Conservation (phyloP, 2,113 vertebrate species). For the Pluvialis apricaria region DNA sequence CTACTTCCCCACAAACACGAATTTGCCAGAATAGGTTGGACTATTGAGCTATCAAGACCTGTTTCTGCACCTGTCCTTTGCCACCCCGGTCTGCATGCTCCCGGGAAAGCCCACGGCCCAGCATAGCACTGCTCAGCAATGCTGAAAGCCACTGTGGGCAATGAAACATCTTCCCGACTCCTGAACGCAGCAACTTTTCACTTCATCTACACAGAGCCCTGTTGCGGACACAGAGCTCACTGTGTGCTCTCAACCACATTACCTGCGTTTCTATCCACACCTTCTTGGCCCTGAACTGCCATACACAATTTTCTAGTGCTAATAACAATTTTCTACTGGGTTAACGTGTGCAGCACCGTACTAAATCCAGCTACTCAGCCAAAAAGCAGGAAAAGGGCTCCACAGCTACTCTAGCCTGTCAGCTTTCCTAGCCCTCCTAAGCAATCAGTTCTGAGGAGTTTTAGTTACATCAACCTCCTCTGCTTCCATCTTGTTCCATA, state of each 20-base stretch:
- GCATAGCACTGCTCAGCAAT: not conserved
- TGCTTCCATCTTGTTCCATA: not conserved
- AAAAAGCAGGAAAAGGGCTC: not conserved
- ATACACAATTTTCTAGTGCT: not conserved
- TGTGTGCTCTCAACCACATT: not conserved
- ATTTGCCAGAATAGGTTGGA: not conserved
- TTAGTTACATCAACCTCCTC: not conserved
- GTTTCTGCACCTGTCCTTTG: not conserved
- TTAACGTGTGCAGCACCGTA: not conserved
- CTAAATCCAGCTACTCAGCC: not conserved
- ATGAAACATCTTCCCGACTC: not conserved
- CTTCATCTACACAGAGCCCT: not conserved
- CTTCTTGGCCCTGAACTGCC: not conserved
- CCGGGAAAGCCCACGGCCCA: not conserved
- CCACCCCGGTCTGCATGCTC: not conserved
- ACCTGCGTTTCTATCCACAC: not conserved
- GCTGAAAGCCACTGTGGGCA: not conserved
- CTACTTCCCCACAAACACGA: rapidly evolving
- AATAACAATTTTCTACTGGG: not conserved
- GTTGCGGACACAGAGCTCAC: rapidly evolving
- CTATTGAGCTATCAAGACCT: rapidly evolving
- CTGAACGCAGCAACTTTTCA: not conserved
- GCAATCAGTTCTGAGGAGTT: not conserved
- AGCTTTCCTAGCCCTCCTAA: not conserved
- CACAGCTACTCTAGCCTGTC: not conserved